phyloP scores from a whole-genome alignment of 2,888 invertebrate genomes.

The Dasypogon diadema region DNA sequence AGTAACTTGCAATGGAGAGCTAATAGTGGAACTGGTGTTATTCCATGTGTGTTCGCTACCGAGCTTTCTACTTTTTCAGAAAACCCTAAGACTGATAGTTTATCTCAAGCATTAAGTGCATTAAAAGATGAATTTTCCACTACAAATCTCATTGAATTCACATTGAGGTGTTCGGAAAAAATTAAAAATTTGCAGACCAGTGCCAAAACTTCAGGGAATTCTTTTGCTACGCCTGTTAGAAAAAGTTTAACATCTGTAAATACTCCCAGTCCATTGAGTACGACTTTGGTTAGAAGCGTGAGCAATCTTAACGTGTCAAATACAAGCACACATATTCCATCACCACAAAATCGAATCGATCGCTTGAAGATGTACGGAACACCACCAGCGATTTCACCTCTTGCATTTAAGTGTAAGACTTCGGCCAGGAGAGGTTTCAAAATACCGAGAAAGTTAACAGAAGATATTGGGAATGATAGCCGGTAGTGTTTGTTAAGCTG shows the following conservation, averaged over 20 bases:
- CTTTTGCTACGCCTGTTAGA: not conserved
- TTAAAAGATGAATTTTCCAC: conserved; percentile 66
- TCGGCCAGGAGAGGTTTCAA: conserved; percentile 46
- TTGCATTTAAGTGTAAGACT: conserved; percentile 63
- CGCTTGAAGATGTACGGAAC: conserved; percentile 71
- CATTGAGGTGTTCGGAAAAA: conserved; percentile 61
- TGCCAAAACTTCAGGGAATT: conserved; percentile 1
- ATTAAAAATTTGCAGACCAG: conserved; percentile 57
- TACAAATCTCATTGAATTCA: conserved; percentile 57
- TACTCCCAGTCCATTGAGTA: conserved; percentile 12
- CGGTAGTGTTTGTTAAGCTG: not conserved
- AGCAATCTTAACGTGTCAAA: not conserved
- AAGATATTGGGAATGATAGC: not conserved
- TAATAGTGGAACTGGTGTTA: conserved; percentile 69
- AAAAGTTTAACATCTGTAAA: not conserved
- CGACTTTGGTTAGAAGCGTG: not conserved
- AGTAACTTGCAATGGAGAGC: conserved; percentile 75
- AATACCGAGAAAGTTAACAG: conserved; percentile 23
- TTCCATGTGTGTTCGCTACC: conserved; percentile 74
- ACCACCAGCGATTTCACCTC: conserved; percentile 71
- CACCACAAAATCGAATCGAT: conserved; percentile 65
- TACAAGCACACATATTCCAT: not conserved
- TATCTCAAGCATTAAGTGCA: conserved; percentile 69
- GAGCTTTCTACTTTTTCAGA: conserved; percentile 75
- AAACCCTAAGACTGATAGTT: conserved; percentile 72